These are phyloP conservation scores for Peromyscus melanophrys DNA, from an alignment of 2,797 vertebrate genomes.

Conservation along the genomic window DNA sequence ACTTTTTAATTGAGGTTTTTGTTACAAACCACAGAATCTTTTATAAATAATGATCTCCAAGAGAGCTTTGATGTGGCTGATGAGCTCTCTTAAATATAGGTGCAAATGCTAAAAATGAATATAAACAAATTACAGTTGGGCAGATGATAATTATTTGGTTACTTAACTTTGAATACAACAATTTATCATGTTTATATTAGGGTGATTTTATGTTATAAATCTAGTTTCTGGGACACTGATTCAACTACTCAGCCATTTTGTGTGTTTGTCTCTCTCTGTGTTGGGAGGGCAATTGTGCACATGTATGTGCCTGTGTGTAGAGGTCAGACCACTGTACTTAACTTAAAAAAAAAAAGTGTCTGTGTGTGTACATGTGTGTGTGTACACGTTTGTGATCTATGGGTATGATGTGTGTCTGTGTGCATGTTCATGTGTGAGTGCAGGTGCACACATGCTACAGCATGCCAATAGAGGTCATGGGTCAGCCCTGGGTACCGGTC, in stretches of 20 bases:
- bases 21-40: conserved; percentile 2
- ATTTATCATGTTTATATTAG: conserved; percentile 37
- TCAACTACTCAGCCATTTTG: conserved; percentile 17
- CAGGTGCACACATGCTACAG: not conserved
- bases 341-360: not conserved
- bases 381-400: not conserved
- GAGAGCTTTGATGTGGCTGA: not conserved
- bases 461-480: not conserved
- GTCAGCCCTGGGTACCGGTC: not conserved
- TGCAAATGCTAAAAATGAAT: not conserved
- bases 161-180: conserved; percentile 28
- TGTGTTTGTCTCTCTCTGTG: not conserved
- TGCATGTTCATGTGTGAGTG: too few species aligned
- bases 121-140: conserved; percentile 29
- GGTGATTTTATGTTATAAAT: conserved; percentile 45
- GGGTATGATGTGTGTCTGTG: not conserved
- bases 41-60: conserved; percentile 33
- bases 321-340: not conserved
- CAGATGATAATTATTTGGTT: not conserved
- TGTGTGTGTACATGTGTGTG: not conserved
- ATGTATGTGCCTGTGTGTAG: not conserved
- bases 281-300: not conserved
- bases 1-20: conserved; percentile 54
- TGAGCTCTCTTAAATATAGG: conserved; percentile 1
- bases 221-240: not conserved